Conservation (phyloP, 2,113 vertebrate genomes). For the Hemibagrus wyckioides region DNA sequence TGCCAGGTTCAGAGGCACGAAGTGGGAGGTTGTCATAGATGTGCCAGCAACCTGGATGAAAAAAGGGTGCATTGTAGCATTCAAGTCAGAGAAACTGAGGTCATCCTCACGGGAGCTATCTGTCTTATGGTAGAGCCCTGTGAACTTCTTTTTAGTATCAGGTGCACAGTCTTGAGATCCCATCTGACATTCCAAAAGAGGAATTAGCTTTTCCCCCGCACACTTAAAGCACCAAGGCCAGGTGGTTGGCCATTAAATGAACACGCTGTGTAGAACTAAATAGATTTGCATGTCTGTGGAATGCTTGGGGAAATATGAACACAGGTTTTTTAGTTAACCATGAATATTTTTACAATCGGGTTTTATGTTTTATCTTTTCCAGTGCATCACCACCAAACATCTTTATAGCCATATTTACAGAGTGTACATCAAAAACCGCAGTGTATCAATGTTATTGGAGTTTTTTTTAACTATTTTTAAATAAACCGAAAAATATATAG, state of each 20-base stretch:
- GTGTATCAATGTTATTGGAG: background rate
- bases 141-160: constrained; percentile 96
- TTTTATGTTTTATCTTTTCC: constrained; percentile 17
- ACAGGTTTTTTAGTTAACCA: constrained; percentile 76
- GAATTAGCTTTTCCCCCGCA: constrained; percentile 88
- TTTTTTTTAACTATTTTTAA: no score
- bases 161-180: constrained; percentile 98
- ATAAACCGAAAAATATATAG: no score
- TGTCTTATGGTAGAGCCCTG: constrained; percentile 81
- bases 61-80: constrained; percentile 74
- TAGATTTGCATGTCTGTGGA: constrained; percentile 85
- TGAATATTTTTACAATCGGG: constrained; percentile 64
- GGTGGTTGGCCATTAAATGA: constrained; percentile 82
- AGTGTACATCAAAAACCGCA: background rate
- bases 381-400: background rate
- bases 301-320: constrained; percentile 75
- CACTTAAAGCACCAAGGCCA: constrained; percentile 84
- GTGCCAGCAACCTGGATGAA: constrained; percentile 64
- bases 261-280: constrained; percentile 88
- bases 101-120: constrained; percentile 83
- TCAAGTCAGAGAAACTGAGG: constrained; percentile 77
- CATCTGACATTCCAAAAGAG: constrained; percentile 89
- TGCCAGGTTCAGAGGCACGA: constrained; percentile 80
- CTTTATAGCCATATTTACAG: background rate
- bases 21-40: constrained; percentile 82